Base-by-base conservation (phyloP, 2,113 vertebrate species). In the Menura novaehollandiae region DNA sequence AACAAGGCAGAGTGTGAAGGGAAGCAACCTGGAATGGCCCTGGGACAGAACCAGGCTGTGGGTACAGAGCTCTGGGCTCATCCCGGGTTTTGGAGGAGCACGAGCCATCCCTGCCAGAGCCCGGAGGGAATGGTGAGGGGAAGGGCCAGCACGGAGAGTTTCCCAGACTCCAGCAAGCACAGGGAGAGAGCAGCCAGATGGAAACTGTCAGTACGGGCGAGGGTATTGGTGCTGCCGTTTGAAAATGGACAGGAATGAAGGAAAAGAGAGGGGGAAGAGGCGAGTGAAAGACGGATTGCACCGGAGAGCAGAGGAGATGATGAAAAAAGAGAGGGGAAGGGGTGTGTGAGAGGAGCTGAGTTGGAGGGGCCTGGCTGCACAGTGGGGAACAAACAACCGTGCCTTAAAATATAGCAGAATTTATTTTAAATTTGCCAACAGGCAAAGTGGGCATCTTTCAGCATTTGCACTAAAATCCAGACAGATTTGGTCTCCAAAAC, bases 101-200 rank as follows among this genome's bases (percentile, higher is more conserved):
- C 2, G 6, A 41, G 14, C 53, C 60, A 47, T 7, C 58, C 82
- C 86, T 76, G 86, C 73, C 80, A 59, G 80, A 75, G 93, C 51
- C 5, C 8, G 2, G 10, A 91, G 95, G 95, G 81, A 88, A 92
- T 41, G 80, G 56, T 84, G 87, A 95, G 78, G 94, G 80, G 69
- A 91, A 89, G 71, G 85, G 49, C 75, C 35, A 77, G 78, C 64
- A 15, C 3, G 20, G 89, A 79, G 95, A 89, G 49, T 11, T 88
- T 93, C 91, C 89, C 96, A 94, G 91, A 72, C 77, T 58, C 3
- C 72, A 66, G 88, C 8, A 16, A 85, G 74, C 35, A 10, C 4
- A 1, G 76, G 58, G 74, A 89, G 69, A 46, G 75, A 95, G 81
- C 91, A 62, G 84, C 93, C 96, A 97, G 95, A 75, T 96, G 95